Evolutionary conservation across 1,140 invertebrate genomes (phyloP).

Genomic region (Hyles euphorbiae): DNA sequence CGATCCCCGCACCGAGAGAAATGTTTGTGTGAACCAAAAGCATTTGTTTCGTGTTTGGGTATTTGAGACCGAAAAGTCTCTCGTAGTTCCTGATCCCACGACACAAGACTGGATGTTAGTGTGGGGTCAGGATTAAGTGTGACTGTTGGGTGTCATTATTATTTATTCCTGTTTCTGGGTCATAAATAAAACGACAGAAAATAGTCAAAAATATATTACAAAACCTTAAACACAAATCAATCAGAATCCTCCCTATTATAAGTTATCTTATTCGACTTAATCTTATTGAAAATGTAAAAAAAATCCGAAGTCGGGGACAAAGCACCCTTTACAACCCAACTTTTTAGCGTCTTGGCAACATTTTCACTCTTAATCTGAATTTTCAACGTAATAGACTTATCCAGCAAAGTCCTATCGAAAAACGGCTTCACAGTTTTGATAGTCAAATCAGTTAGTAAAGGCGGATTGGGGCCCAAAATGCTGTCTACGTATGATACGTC

Average conservation of each 20-base stretch:
- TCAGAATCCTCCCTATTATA: constrained; percentile 22
- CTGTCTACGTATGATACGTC: constrained; percentile 38
- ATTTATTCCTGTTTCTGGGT: too few species aligned
- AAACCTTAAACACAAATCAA: too few species aligned
- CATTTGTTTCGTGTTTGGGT: too few species aligned
- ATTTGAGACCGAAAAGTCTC: too few species aligned
- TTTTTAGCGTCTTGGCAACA: constrained; percentile 38
- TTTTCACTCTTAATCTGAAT: constrained; percentile 41
- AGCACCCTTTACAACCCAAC: constrained; percentile 37
- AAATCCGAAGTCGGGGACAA: constrained; percentile 42
- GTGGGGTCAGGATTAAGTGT: too few species aligned
- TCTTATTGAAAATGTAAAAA: constrained; percentile 43
- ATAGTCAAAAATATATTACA: too few species aligned
- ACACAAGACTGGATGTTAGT: too few species aligned
- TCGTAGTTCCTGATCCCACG: too few species aligned
- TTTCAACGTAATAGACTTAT: constrained; percentile 43
- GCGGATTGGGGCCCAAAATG: constrained; percentile 44
- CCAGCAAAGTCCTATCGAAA: constrained; percentile 31
- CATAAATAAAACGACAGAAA: too few species aligned
- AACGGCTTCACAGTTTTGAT: constrained; percentile 34
- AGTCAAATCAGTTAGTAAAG: constrained; percentile 38
- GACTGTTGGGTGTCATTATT: too few species aligned
- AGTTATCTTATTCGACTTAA: constrained; percentile 46
- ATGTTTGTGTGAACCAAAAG: too few species aligned
- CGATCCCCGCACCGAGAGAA: too few species aligned